Evolutionary conservation across 2,113 vertebrate genomes (phyloP).

Genomic region (Psammodynastes pulverulentus): DNA sequence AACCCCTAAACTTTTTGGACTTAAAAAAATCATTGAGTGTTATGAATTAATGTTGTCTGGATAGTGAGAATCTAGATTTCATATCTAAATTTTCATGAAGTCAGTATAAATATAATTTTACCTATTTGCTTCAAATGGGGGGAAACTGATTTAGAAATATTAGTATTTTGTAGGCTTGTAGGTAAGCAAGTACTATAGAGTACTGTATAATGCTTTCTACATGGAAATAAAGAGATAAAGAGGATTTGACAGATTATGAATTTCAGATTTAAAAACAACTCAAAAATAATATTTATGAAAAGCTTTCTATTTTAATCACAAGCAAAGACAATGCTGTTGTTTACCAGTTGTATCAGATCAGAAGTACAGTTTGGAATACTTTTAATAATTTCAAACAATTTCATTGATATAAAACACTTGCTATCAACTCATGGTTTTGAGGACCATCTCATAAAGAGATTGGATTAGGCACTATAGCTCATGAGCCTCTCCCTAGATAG

Average conservation of each 20-base stretch:
- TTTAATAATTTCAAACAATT: neutral
- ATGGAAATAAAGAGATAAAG: neutral
- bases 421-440: neutral
- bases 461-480: neutral
- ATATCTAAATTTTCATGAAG: neutral
- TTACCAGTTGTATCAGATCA: neutral
- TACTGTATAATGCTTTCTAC: constrained; percentile 10
- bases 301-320: neutral
- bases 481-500: neutral
- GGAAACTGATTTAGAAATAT: neutral
- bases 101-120: neutral
- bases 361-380: neutral
- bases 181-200: neutral
- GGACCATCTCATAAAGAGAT: neutral
- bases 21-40: neutral
- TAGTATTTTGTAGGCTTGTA: neutral
- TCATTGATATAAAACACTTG: neutral
- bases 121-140: neutral
- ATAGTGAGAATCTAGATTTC: neutral
- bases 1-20: neutral
- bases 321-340: neutral
- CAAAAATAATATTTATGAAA: neutral
- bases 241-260: constrained; percentile 19
- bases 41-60: neutral
- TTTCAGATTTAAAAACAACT: constrained; percentile 10